phyloP scores from a whole-genome alignment of 1,140 invertebrate species.

The Brachionus plicatilis region DNA sequence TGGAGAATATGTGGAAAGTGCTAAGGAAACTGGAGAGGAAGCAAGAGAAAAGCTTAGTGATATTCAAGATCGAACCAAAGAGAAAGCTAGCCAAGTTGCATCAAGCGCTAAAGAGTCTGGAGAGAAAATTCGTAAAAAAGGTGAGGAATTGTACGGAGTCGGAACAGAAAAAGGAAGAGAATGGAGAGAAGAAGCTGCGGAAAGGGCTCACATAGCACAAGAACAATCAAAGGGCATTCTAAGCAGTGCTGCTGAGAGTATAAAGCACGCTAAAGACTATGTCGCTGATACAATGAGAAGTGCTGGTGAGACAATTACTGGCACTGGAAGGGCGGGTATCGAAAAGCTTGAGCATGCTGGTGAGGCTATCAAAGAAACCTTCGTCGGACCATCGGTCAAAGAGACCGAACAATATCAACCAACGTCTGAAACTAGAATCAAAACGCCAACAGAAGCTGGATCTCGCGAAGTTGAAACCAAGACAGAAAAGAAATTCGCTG shows the following conservation, averaged over 20 bases:
- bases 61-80: background rate
- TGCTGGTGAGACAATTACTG: background rate
- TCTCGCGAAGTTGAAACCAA: background rate
- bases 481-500: background rate
- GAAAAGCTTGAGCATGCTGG: slow-evolving; percentile 4
- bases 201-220: background rate
- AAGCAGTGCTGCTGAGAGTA: background rate
- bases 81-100: background rate
- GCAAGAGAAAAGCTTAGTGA: background rate
- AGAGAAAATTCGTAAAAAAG: background rate
- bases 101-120: background rate
- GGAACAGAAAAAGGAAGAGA: background rate
- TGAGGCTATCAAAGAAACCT: slow-evolving; percentile 15
- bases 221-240: background rate
- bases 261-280: slow-evolving; percentile 7
- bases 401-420: slow-evolving; percentile 15
- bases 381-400: background rate
- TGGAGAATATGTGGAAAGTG: background rate
- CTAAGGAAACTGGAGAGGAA: background rate
- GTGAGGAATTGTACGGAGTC: background rate
- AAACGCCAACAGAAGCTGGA: slow-evolving; percentile 2
- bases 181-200: background rate
- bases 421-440: slow-evolving; percentile 3
- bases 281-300: background rate
- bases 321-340: background rate